These are phyloP conservation scores for Typhlichthys subterraneus DNA, from an alignment of 2,797 vertebrate species.

Conservation along the genomic window DNA sequence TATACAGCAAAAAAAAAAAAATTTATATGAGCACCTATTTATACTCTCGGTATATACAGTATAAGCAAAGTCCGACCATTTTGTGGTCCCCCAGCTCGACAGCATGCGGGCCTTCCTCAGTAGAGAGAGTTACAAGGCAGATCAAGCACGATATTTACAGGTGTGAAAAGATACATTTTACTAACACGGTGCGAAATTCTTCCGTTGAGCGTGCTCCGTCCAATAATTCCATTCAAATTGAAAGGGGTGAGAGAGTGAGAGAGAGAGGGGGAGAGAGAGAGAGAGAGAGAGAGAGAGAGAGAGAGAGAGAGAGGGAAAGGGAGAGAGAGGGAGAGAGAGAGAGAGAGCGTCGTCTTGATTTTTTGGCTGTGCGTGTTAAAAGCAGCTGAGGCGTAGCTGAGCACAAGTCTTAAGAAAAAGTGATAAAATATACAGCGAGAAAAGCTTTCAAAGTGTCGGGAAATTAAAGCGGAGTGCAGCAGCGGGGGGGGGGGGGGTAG, in stretches of 20 bases:
- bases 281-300: constrained; percentile 2
- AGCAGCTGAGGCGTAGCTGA: constrained; percentile 80
- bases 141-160: constrained; percentile 85
- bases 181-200: constrained; percentile 85
- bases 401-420: constrained; percentile 85
- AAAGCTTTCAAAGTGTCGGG: constrained; percentile 83
- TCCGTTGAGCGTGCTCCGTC: constrained; percentile 79
- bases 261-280: background rate
- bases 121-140: constrained; percentile 74
- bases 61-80: constrained; percentile 52
- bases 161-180: constrained; percentile 86
- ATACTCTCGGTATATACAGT: constrained; percentile 20
- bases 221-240: constrained; percentile 77
- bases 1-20: no score
- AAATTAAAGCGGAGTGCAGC: constrained; percentile 79
- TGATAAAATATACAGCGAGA: constrained; percentile 90
- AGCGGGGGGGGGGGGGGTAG: constrained; percentile 63
- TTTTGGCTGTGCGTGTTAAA: constrained; percentile 84
- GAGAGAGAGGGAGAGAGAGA: constrained; percentile 38
- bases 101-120: constrained; percentile 73
- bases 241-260: constrained; percentile 33
- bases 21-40: no score
- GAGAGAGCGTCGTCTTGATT: constrained; percentile 77
- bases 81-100: constrained; percentile 57
- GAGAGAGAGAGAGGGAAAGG: background rate